Conservation (phyloP, 1,140 invertebrate species). For the Drosophila bipectinata region DNA sequence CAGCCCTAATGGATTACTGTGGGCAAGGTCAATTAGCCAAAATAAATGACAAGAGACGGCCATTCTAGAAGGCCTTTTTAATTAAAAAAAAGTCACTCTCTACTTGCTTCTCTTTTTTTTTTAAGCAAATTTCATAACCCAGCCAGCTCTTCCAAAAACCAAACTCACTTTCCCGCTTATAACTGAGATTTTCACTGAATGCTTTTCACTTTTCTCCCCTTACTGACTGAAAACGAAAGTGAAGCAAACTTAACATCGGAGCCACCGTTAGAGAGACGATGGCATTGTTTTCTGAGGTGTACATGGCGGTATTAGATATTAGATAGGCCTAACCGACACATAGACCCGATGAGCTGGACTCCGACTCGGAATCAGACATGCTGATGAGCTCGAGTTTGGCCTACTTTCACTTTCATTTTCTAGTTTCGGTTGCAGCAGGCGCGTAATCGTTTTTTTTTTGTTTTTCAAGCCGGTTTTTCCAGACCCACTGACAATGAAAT, state of each 20-base stretch:
- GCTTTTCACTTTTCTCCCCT: constrained; percentile 53
- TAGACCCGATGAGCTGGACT: constrained; percentile 37
- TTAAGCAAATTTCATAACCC: constrained; percentile 33
- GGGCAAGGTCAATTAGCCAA: constrained; percentile 25
- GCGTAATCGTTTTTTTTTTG: constrained; percentile 51
- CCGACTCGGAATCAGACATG: constrained; percentile 48
- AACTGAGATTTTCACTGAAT: constrained; percentile 51
- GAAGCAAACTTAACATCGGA: constrained; percentile 42
- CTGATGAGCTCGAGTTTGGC: constrained; percentile 80
- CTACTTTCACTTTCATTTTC: constrained; percentile 78
- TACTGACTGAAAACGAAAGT: constrained; percentile 53
- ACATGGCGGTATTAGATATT: constrained; percentile 28
- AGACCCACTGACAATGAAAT: constrained; percentile 73
- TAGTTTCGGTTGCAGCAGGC: constrained; percentile 55
- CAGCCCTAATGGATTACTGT: not conserved
- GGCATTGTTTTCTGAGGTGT: constrained; percentile 31
- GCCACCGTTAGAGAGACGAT: constrained; percentile 28
- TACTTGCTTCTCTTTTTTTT: not conserved
- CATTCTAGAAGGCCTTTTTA: not conserved
- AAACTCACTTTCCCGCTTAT: constrained; percentile 37
- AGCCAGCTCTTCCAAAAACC: not conserved
- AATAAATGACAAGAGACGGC: not conserved
- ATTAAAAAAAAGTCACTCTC: not conserved
- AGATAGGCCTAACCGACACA: constrained; percentile 45
- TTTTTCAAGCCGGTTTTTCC: constrained; percentile 67